Conservation (phyloP, 1,140 invertebrate species). For the Brachionus rotundiformis region DNA sequence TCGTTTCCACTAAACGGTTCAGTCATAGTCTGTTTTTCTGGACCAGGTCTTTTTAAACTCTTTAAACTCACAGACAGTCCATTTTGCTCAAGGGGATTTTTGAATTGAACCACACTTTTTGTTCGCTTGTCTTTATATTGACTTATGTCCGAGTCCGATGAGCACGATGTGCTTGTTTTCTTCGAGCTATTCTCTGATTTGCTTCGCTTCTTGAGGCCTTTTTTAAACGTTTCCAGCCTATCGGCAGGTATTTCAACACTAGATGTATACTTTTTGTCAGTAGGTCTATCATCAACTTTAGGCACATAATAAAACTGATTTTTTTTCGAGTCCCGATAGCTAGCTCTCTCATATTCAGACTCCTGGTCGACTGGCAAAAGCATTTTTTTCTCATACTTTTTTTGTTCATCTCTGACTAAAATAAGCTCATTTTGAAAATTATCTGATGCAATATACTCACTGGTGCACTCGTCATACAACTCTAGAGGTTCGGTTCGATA, state of each 20-base stretch:
- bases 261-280: conserved; percentile 15
- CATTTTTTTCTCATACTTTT: conserved; percentile 41
- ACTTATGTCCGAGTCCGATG: background rate
- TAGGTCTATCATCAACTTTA: background rate
- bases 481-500: conserved; percentile 27
- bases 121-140: background rate
- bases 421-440: conserved; percentile 36
- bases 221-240: conserved; percentile 29
- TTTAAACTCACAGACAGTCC: conserved; percentile 33
- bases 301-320: background rate
- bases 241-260: conserved; percentile 51
- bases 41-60: conserved; percentile 32
- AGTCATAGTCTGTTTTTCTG: conserved; percentile 49
- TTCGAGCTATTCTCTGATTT: conserved; percentile 25
- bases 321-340: background rate
- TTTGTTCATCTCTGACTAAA: conserved; percentile 10
- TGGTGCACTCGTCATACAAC: conserved; percentile 25
- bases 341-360: background rate
- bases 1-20: background rate
- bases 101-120: conserved; percentile 42
- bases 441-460: conserved; percentile 27
- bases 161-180: conserved; percentile 23
- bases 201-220: conserved; percentile 8
- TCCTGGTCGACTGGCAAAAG: background rate
- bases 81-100: conserved; percentile 8